Base-by-base conservation (phyloP, 2,797 vertebrate genomes). In the Syndactyla subalaris region DNA sequence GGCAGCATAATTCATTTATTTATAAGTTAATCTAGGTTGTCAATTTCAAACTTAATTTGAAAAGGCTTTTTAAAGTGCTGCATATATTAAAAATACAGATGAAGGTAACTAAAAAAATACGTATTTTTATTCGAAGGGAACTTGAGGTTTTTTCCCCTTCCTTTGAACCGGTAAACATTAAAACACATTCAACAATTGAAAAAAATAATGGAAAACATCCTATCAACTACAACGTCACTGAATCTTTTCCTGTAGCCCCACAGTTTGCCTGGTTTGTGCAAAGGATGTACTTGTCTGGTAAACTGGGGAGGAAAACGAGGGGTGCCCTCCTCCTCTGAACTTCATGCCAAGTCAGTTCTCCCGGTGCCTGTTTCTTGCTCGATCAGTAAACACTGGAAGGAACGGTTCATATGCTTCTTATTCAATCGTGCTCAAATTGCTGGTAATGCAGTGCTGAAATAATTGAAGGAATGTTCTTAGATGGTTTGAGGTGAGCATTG, bases 401-500 rank as follows among this genome's bases (percentile, higher is more conserved):
- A 74, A 51, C 39, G 21, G 30, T 70, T 85, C 0, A 0, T 15
- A 24, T 21, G 2, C 2, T 85, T 85, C 2, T 61, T 72, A 18
- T 14, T 30, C 41, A 61, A 1, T 89, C 9, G n/a, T 29, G 1
- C 45, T 80, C 38, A 43, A 49, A 71, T n/a, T 58, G n/a, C 32
- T 43, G 22, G 49, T 80, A 43, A n/a, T n/a, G 32, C 48, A 59
- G 4, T 58, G 48, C 83, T 77, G 49, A 57, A 85, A 49, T 54
- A 45, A 45, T 46, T 36, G 13, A 24, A 72, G 54, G 48, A 89
- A 62, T 41, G 6, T n/a, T 85, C 26, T 9, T 18, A 36, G 48
- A 1, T 39, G 51, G 20, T 21, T 70, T 65, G 55, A 76, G 43
- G 21, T 88, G 58, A 75, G 14, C 7, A 11, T 23, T 81, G 29